Evolutionary conservation across 1,140 invertebrate species (phyloP).

Genomic region (Zaprionus tsacasi): DNA sequence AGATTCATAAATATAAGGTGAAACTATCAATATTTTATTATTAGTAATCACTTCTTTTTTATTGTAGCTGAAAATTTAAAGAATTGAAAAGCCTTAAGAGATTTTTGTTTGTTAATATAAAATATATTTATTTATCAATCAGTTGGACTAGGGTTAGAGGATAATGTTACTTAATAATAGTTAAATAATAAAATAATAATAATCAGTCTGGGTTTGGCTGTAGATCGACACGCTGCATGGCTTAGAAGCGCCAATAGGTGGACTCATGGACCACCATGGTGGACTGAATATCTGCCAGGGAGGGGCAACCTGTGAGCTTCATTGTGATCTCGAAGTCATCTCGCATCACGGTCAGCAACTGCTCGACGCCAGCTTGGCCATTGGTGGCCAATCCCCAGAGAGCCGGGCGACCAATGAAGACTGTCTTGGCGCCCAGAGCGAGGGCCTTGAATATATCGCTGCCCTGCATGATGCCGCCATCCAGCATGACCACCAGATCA

Average conservation of each 20-base stretch:
- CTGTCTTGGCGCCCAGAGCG: constrained; percentile 95
- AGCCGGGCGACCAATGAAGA: constrained; percentile 95
- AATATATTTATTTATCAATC: too few species aligned
- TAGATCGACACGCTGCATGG: constrained; percentile 63
- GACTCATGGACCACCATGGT: constrained; percentile 90
- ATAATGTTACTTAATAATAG: background rate
- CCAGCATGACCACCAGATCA: constrained; percentile 93
- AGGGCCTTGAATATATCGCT: constrained; percentile 96
- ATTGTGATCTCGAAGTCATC: constrained; percentile 92
- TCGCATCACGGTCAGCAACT: constrained; percentile 90
- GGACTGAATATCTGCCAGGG: constrained; percentile 86
- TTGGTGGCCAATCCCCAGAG: constrained; percentile 93
- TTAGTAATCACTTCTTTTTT: too few species aligned
- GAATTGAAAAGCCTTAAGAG: too few species aligned
- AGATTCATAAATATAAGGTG: too few species aligned
- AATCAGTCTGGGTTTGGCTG: constrained; percentile 8
- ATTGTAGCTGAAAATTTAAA: too few species aligned
- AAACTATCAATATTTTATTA: too few species aligned
- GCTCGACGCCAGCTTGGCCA: constrained; percentile 91
- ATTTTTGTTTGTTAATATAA: too few species aligned
- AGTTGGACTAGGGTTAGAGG: too few species aligned
- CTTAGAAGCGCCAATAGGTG: constrained; percentile 17
- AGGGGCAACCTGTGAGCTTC: constrained; percentile 90
- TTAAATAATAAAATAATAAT: background rate
- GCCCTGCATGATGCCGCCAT: constrained; percentile 94